These are phyloP conservation scores for Heteractis magnifica DNA, from an alignment of 92 coral and sea anemone species.

Conservation along the genomic window DNA sequence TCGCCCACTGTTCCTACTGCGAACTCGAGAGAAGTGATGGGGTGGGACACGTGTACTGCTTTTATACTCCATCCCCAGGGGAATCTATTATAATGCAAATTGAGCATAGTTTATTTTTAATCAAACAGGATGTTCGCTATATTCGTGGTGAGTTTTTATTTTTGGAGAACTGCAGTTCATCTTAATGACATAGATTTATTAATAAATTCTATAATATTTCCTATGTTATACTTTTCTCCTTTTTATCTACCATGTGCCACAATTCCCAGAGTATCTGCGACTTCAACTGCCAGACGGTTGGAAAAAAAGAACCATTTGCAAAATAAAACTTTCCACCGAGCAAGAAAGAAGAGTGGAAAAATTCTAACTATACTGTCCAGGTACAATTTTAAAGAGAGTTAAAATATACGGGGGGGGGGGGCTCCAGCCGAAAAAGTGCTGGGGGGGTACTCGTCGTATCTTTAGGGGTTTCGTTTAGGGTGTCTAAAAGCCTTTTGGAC, in stretches of 20 bases:
- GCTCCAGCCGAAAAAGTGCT: too few species aligned
- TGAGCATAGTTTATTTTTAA: background rate
- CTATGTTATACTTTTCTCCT: background rate
- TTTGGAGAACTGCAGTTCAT: too few species aligned
- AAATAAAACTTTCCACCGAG: conserved; percentile 29
- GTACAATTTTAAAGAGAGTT: conserved; percentile 10
- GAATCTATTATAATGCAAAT: too few species aligned
- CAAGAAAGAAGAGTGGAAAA: conserved; percentile 50
- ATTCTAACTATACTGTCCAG: conserved; percentile 50
- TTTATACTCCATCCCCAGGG: too few species aligned
- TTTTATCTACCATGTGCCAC: conserved; percentile 49
- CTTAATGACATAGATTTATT: too few species aligned
- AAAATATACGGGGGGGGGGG: background rate
- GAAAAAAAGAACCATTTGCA: conserved; percentile 55
- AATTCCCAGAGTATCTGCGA: conserved; percentile 33
- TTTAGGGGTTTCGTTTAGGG: too few species aligned
- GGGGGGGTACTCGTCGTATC: too few species aligned
- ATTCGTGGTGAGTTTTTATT: background rate
- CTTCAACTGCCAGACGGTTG: conserved; percentile 50
- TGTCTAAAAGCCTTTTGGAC: too few species aligned
- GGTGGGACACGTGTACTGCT: too few species aligned
- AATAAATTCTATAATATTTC: too few species aligned
- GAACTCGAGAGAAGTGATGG: too few species aligned
- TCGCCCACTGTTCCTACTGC: too few species aligned
- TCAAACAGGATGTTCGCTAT: background rate